Conservation (phyloP, 2,888 invertebrate species). For the Drosophila birchii region DNA sequence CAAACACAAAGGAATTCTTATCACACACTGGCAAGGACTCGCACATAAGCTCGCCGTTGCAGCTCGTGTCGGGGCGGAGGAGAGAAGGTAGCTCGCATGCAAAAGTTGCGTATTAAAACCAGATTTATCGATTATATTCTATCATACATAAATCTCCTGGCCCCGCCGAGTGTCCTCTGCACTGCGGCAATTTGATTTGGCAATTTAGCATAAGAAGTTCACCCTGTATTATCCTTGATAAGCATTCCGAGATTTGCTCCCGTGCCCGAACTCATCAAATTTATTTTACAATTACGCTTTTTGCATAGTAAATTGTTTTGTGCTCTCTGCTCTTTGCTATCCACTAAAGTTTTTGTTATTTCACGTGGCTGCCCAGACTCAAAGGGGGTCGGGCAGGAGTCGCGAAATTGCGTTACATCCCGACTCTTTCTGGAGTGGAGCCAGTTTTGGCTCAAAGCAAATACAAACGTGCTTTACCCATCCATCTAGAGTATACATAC, state of each 20-base stretch:
- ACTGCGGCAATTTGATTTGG: slow-evolving; percentile 56
- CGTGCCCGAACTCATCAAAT: slow-evolving; percentile 19
- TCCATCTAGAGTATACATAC: slow-evolving; percentile 19
- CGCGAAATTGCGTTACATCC: slow-evolving; percentile 26
- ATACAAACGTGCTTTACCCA: slow-evolving; percentile 19
- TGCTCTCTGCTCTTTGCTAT: slow-evolving; percentile 12
- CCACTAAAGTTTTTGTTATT: slow-evolving; percentile 21
- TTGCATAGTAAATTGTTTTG: slow-evolving; percentile 37
- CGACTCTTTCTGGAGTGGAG: neutral
- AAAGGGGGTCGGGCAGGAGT: slow-evolving; percentile 5
- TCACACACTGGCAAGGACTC: slow-evolving; percentile 20
- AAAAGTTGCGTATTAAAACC: slow-evolving; percentile 27
- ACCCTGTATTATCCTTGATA: slow-evolving; percentile 73
- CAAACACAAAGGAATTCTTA: slow-evolving; percentile 34
- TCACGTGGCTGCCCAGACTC: slow-evolving; percentile 26
- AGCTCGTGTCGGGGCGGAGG: slow-evolving; percentile 5
- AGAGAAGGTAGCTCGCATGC: slow-evolving; percentile 7
- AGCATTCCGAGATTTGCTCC: slow-evolving; percentile 28
- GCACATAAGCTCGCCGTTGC: slow-evolving; percentile 6
- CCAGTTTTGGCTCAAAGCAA: slow-evolving; percentile 33
- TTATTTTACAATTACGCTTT: slow-evolving; percentile 41
- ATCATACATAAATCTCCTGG: slow-evolving; percentile 4
- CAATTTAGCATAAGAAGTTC: slow-evolving; percentile 55
- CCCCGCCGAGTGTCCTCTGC: slow-evolving; percentile 13
- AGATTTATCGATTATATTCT: slow-evolving; percentile 21